Evolutionary conservation across 2,888 invertebrate genomes (phyloP).

Genomic region (Hypsopygia costalis): DNA sequence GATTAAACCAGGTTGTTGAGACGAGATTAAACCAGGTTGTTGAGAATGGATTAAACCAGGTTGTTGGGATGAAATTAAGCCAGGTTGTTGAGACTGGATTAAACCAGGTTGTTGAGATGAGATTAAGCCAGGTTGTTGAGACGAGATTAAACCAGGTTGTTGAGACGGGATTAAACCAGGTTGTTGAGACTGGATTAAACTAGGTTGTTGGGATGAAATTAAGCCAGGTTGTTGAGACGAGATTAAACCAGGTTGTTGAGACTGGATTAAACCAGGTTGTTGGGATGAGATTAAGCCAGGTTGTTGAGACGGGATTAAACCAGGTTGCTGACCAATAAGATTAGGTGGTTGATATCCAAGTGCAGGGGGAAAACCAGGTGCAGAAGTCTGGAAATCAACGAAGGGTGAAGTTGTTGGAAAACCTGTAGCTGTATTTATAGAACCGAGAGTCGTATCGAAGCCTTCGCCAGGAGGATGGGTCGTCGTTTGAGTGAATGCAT

Average conservation of each 20-base stretch:
- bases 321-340: not conserved
- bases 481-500: constrained; percentile 44
- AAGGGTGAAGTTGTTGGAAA: constrained; percentile 7
- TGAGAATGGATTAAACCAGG: not conserved
- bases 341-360: constrained; percentile 9
- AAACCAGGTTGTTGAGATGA: not conserved
- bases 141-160: no score
- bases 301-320: not conserved
- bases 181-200: not conserved
- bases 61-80: no score
- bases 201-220: constrained; percentile 8
- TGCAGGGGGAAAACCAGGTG: not conserved
- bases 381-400: constrained; percentile 9
- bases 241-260: not conserved
- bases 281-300: not conserved
- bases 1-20: constrained; percentile 7
- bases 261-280: not conserved
- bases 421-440: constrained; percentile 13
- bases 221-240: not conserved
- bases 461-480: constrained; percentile 32
- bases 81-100: not conserved
- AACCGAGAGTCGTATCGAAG: constrained; percentile 21
- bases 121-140: constrained; percentile 7
- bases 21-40: no score
- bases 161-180: not conserved